Evolutionary conservation across 2,888 invertebrate genomes (phyloP).

Genomic region (Synergus japonicus): DNA sequence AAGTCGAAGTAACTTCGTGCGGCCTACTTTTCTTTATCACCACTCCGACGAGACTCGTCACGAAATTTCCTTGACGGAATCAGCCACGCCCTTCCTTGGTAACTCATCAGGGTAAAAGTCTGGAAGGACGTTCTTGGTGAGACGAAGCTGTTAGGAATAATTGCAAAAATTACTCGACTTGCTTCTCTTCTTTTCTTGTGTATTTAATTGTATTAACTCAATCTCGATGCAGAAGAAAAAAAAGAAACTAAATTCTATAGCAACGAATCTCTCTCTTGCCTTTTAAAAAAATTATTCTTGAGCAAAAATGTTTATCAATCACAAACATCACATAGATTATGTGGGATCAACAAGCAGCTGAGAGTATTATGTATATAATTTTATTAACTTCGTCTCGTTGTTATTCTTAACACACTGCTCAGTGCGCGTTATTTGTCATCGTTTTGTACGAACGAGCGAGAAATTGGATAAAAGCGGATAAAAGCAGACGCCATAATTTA

Average conservation of each 20-base stretch:
- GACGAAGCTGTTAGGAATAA: slow-evolving; percentile 50
- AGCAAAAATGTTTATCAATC: no score
- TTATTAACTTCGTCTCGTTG: not conserved
- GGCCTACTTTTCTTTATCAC: slow-evolving; percentile 64
- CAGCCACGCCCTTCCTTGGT: slow-evolving; percentile 59
- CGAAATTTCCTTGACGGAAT: slow-evolving; percentile 64
- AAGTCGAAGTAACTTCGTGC: slow-evolving; percentile 59
- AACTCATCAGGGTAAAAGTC: slow-evolving; percentile 67
- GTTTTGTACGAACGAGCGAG: slow-evolving; percentile 31
- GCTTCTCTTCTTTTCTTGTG: slow-evolving; percentile 2
- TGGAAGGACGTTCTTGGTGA: slow-evolving; percentile 53
- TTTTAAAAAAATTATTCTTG: no score
- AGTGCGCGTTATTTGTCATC: slow-evolving; percentile 37
- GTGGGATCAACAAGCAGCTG: not conserved
- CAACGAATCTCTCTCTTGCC: no score
- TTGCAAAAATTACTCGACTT: slow-evolving; percentile 55
- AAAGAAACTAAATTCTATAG: no score
- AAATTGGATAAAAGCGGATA: slow-evolving; percentile 39
- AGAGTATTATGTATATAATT: slow-evolving; percentile 10
- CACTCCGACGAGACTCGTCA: slow-evolving; percentile 57
- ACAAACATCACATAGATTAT: not conserved
- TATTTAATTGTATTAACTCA: not conserved
- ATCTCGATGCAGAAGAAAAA: not conserved
- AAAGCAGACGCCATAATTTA: slow-evolving; percentile 37
- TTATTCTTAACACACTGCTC: slow-evolving; percentile 28